These are phyloP conservation scores for Progne subis DNA, from an alignment of 2,113 vertebrate species.

Conservation along the genomic window DNA sequence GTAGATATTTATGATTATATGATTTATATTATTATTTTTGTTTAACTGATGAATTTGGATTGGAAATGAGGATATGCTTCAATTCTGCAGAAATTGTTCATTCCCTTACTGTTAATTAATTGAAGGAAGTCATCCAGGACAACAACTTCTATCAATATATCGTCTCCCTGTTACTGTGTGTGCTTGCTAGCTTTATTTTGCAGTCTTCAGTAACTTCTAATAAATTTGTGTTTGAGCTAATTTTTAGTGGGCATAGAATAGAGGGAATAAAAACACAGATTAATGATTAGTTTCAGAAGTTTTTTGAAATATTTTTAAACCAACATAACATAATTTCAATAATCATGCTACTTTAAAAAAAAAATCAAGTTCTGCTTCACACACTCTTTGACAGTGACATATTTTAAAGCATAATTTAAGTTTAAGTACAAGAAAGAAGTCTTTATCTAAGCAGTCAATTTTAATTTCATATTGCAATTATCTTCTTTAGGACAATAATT, in stretches of 20 bases:
- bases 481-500: not conserved
- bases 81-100: not conserved
- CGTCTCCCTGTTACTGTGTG: not conserved
- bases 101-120: not conserved
- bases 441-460: not conserved
- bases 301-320: not conserved
- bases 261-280: not conserved
- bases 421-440: not conserved
- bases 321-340: not conserved
- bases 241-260: not conserved
- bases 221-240: not conserved
- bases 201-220: not conserved
- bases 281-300: not conserved
- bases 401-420: not conserved
- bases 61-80: not conserved
- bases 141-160: not conserved
- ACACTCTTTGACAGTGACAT: not conserved
- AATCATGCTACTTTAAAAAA: not conserved
- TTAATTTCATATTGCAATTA: not conserved
- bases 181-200: not conserved
- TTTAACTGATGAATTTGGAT: not conserved
- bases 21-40: not conserved
- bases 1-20: not conserved
- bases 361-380: not conserved
- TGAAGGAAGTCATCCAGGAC: not conserved